phyloP scores from a whole-genome alignment of 2,888 invertebrate genomes.

The Tetragonisca angustula region DNA sequence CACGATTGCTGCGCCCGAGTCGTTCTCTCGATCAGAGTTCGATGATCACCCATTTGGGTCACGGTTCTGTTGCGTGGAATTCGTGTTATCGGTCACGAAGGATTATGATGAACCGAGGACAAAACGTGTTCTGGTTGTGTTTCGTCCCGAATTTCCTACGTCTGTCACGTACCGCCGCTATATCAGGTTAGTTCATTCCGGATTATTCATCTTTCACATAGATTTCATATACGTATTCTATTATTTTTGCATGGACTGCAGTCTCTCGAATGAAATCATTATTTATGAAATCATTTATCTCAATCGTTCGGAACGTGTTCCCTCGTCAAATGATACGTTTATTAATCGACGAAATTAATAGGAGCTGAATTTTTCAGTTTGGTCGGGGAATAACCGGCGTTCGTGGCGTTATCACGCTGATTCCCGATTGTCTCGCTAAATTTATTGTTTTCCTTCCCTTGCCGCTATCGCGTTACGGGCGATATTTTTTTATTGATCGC shows the following conservation, averaged over 20 bases:
- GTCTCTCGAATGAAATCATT: not conserved
- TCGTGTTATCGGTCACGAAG: conserved; percentile 13
- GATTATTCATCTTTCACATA: not conserved
- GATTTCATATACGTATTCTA: not conserved
- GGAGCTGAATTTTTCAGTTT: not conserved
- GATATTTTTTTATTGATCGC: conserved; percentile 6
- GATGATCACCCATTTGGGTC: conserved; percentile 5
- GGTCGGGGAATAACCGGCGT: not conserved
- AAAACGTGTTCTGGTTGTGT: not conserved
- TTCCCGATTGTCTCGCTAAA: conserved; percentile 21
- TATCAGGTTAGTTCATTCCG: not conserved
- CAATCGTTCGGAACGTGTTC: not conserved
- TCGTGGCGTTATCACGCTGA: conserved; percentile 14
- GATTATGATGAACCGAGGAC: conserved; percentile 1
- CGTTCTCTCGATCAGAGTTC: conserved; percentile 3
- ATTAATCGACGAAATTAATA: not conserved
- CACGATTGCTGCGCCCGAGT: not conserved
- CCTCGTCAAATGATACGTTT: not conserved
- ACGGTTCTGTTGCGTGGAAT: not conserved
- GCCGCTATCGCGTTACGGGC: not conserved
- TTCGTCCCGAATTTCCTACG: conserved; percentile 8
- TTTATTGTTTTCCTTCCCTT: conserved; percentile 28
- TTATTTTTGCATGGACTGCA: too few relatives aligned
- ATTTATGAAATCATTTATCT: not conserved
- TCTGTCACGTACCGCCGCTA: not conserved